Conservation (phyloP, 2,797 vertebrate species). For the Typhlichthys eigenmanni region DNA sequence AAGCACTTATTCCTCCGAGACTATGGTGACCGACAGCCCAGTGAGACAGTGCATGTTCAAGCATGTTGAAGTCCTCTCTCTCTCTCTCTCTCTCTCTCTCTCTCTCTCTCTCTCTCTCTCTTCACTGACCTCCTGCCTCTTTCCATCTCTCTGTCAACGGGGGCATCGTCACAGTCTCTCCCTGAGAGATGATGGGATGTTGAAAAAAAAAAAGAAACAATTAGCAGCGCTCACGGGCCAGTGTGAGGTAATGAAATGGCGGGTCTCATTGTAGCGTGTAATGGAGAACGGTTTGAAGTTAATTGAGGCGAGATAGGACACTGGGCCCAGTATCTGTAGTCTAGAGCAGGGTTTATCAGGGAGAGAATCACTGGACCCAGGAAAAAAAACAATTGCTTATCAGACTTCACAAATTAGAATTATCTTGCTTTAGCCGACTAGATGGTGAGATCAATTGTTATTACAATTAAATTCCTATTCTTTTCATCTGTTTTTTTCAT, state of each 20-base stretch:
- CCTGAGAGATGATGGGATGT: slow-evolving; percentile 47
- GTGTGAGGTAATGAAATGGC: slow-evolving; percentile 74
- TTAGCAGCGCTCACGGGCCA: slow-evolving; percentile 64
- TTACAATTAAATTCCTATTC: slow-evolving; percentile 63
- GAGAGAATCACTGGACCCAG: slow-evolving; percentile 61
- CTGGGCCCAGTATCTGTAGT: slow-evolving; percentile 61
- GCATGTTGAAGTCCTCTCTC: too few relatives aligned
- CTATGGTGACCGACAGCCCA: too few relatives aligned
- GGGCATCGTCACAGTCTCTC: slow-evolving; percentile 40
- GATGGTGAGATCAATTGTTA: slow-evolving; percentile 56
- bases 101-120: slow-evolving; percentile 9
- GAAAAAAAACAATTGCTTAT: slow-evolving; percentile 55
- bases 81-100: slow-evolving; percentile 6
- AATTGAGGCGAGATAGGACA: slow-evolving; percentile 77
- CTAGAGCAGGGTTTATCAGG: slow-evolving; percentile 53
- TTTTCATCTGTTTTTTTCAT: slow-evolving; percentile 44
- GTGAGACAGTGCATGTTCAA: too few relatives aligned
- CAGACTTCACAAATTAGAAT: slow-evolving; percentile 57
- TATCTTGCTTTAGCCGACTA: slow-evolving; percentile 56
- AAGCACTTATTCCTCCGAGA: too few relatives aligned
- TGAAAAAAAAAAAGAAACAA: slow-evolving; percentile 72
- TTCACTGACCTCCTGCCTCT: not conserved
- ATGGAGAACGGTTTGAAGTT: slow-evolving; percentile 80
- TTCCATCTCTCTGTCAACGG: slow-evolving; percentile 25
- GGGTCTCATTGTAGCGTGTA: slow-evolving; percentile 77